Base-by-base conservation (phyloP, 2,888 invertebrate species). In the Cecidostiba fungosa region DNA sequence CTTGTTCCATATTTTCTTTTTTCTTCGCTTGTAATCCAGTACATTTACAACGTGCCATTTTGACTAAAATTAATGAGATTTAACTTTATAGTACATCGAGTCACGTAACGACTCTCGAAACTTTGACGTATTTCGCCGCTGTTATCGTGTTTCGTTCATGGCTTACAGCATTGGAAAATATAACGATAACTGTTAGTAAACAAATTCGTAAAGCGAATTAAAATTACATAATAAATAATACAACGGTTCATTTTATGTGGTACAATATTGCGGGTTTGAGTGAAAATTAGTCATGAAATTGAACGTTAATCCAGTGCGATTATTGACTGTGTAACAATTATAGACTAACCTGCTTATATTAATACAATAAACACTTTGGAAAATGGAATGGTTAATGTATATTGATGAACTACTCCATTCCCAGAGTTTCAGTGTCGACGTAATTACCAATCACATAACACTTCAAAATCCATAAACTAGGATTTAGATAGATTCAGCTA, bases 1-100 rank as follows among this genome's bases (percentile, higher is more conserved):
- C 69, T 19, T 43, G 66, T 77, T 66, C 66, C 19, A 32, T 70
- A 50, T 70, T 54, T 29, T 79, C 23, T 54, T 70, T 54, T 76
- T n/a, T 26, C 43, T 43, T 16, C 29, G 43, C 8, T 39, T 14
- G 16, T 66, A 50, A 69, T 70, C 36, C 69, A 36, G 14, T 72
- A n/a, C 23, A 50, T 29, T 50, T 54, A 4, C 32, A 54, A 32
- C n/a, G n/a, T 32, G 54, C 29, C 26, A 32, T 19, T 32, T 19
- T 32, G 19, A 54, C 19, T n/a, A 39, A 43, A 3, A 73, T 73
- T 73, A 39, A 73, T n/a, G n/a, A n/a, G 16, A 43, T 23, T 73
- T 23, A 43, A 73, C 36, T 43, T 73, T 36, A 36, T 70, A 19
- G 29, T 1, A 29, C 32, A 4, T 36, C 70, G 16, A 36, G 23